Base-by-base conservation (phyloP, 2,113 vertebrate genomes). In the Megaptera novaeangliae region DNA sequence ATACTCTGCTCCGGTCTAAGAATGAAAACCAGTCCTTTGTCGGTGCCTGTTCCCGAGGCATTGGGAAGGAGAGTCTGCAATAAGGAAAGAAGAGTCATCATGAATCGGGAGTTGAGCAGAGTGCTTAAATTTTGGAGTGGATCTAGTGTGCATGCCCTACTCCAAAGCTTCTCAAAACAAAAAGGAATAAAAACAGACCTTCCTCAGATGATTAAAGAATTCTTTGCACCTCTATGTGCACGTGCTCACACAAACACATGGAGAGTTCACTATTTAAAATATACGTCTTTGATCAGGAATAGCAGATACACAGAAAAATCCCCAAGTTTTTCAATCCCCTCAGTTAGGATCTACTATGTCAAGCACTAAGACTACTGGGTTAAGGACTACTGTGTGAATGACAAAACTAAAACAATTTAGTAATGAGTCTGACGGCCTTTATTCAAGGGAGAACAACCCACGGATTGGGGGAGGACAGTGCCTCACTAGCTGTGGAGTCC, bases 11-110 rank as follows among this genome's bases (percentile, higher is more conserved):
- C 92, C 0, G 97, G 99, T 41, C 61, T 93, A 2, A 99, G 99
- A 46, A 98, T 23, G 4, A 98, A 99, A 96, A 99, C 98, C 75
- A 99, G 98, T 4, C 99, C 99, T 1, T 66, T 97, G 98, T 99
- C 99, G 6, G 85, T 97, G 6, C 99, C 99, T 0, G 98, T 99
- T 85, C 98, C 98, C 0, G 99, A 99, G 31, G 87, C 97, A 85
- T 98, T 98, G 4, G 34, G 68, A 3, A 57, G 98, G 0, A 98
- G 97, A 6, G 97, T 93, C 99, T 99, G 97, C 36, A 92, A 89
- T 95, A 14, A 85, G 29, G 91, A 93, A 27, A 72, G 68, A 55
- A 88, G 17, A 41, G 61, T 31, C 85, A 61, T 41, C 10, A 15
- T 7, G 20, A 71, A 78, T 5, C 57, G 15, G 27, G 39, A 78